Evolutionary conservation across 35 echinoderm and acorn worm species (phyloP).

Genomic region (Diadema setosum): DNA sequence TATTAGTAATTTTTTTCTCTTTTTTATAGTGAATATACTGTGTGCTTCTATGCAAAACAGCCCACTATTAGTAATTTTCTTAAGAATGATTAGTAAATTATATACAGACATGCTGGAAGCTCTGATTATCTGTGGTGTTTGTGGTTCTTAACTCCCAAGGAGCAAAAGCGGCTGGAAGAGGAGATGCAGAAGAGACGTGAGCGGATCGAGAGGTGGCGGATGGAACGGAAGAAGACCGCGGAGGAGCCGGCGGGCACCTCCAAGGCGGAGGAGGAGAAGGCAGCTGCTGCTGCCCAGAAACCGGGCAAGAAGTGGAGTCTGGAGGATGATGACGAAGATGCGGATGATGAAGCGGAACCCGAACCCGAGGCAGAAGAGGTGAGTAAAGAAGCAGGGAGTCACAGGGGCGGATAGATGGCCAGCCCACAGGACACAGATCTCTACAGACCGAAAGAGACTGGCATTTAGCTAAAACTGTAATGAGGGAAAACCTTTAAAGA

Average conservation of each 20-base stretch:
- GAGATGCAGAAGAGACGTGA: conserved; percentile 91
- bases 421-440: too few species aligned
- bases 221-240: conserved; percentile 74
- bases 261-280: conserved; percentile 31
- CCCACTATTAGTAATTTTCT: neutral
- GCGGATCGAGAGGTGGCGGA: conserved; percentile 89
- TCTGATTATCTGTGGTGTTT: neutral
- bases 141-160: neutral
- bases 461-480: too few species aligned
- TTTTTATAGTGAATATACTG: too few species aligned
- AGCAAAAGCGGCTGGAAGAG: conserved; percentile 89
- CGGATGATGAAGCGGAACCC: conserved; percentile 59
- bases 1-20: neutral
- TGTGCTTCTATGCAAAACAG: too few species aligned
- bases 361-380: neutral
- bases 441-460: too few species aligned
- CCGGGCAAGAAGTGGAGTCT: conserved; percentile 88
- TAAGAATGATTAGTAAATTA: neutral
- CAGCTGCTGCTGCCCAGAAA: neutral
- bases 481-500: too few species aligned
- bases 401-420: too few species aligned
- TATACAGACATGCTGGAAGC: neutral
- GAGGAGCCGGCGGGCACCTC: conserved; percentile 8
- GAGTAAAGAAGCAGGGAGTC: too few species aligned
- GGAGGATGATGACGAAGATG: conserved; percentile 87